Evolutionary conservation across 2,113 vertebrate species (phyloP).

Genomic region (Neodontobutis hainanensis): DNA sequence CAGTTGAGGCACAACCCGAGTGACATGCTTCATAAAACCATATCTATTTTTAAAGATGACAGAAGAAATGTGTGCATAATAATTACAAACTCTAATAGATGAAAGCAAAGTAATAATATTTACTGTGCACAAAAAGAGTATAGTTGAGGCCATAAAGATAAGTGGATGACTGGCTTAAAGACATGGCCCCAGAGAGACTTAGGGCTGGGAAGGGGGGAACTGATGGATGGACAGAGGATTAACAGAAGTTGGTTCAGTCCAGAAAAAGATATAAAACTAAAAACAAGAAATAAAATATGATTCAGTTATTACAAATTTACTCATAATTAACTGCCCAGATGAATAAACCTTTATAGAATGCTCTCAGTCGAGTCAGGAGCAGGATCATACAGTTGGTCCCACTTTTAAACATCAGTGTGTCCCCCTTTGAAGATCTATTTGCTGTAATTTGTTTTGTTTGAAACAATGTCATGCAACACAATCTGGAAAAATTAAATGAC

Average conservation of each 20-base stretch:
- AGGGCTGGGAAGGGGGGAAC: background rate
- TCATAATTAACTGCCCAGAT: too few species aligned
- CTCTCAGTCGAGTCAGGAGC: too few species aligned
- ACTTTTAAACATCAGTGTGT: too few species aligned
- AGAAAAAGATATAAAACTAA: background rate
- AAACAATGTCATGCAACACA: too few species aligned
- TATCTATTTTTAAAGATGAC: background rate
- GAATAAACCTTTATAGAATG: too few species aligned
- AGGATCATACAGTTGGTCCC: too few species aligned
- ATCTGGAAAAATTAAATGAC: too few species aligned
- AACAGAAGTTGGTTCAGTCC: background rate
- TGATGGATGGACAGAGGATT: background rate
- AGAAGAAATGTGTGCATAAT: too few species aligned
- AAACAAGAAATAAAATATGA: background rate
- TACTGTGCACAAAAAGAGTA: conserved; percentile 3
- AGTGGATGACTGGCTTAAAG: conserved; percentile 25
- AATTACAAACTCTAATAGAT: too few species aligned
- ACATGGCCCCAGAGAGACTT: conserved; percentile 2
- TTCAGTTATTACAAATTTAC: too few species aligned
- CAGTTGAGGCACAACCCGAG: background rate
- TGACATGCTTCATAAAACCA: background rate
- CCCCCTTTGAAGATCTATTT: too few species aligned
- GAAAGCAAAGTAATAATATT: conserved; percentile 2
- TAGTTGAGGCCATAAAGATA: conserved; percentile 11
- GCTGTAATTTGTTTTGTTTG: too few species aligned